A percentile compares a stretch with the other conserved stretches of the same genome.
phyloP scores from a whole-genome alignment of 2,888 invertebrate species.

The Thymelicus sylvestris region DNA sequence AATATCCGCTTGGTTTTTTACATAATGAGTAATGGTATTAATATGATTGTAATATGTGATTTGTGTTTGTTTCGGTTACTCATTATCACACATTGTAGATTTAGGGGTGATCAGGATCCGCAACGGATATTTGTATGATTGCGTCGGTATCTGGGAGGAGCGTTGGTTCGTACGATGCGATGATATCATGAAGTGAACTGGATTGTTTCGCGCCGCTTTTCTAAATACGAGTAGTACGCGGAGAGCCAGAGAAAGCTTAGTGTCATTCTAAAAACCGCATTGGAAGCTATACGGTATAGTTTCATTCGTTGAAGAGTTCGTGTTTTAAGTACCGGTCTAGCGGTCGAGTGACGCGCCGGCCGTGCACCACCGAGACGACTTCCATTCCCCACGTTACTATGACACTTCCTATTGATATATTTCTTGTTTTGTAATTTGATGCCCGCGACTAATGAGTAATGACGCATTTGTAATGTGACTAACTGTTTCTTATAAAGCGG shows the following conservation, averaged over 20 bases:
- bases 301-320: neutral
- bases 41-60: no score
- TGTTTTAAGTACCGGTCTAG: constrained; percentile 15
- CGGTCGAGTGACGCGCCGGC: neutral
- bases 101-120: neutral
- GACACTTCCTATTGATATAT: neutral
- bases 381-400: neutral
- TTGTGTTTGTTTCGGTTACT: no score
- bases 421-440: constrained; percentile 19
- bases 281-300: neutral
- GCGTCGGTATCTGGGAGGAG: neutral
- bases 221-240: neutral
- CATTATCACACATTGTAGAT: neutral
- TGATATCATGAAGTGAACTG: neutral
- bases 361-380: constrained; percentile 12
- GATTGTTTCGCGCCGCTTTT: neutral
- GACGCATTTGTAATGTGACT: constrained; percentile 21
- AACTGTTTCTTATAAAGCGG: constrained; percentile 1
- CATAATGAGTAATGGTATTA: no score
- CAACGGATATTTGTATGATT: neutral
- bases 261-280: constrained; percentile 2
- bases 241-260: neutral
- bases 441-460: constrained; percentile 16
- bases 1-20: no score
- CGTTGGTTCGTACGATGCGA: neutral